phyloP scores from a whole-genome alignment of 2,797 vertebrate genomes.

The Helarctos malayanus region DNA sequence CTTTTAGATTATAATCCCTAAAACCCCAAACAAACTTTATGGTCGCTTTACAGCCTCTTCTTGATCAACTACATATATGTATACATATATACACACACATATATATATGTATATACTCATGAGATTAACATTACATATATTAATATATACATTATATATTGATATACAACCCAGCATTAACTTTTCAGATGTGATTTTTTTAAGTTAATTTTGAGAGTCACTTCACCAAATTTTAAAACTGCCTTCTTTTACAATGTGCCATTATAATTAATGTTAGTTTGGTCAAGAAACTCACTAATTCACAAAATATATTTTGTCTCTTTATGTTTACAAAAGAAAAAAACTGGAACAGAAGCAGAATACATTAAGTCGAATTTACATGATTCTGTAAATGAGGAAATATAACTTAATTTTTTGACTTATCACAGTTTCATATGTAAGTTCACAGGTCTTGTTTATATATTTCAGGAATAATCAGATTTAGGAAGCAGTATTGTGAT shows the following conservation, averaged over 20 bases:
- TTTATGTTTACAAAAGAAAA: constrained; percentile 91
- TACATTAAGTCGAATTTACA: constrained; percentile 83
- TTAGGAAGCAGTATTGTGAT: not conserved
- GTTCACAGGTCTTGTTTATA: constrained; percentile 1
- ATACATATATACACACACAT: not conserved
- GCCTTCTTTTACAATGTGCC: constrained; percentile 34
- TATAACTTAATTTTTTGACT: not conserved
- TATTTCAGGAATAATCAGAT: constrained; percentile 41
- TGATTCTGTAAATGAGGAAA: constrained; percentile 60
- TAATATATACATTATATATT: not conserved
- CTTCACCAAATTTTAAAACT: not conserved
- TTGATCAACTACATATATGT: not conserved
- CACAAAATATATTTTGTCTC: constrained; percentile 89
- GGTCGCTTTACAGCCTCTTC: not conserved
- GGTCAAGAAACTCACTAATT: constrained; percentile 86
- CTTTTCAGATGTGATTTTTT: not conserved
- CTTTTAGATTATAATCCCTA: not conserved
- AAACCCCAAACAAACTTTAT: not conserved
- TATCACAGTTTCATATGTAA: not conserved
- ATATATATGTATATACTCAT: not conserved
- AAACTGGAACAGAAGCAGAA: constrained; percentile 86
- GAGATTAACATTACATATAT: constrained; percentile 24
- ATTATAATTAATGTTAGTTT: constrained; percentile 91
- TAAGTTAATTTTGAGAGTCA: constrained; percentile 47
- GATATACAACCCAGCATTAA: constrained; percentile 34